Conservation (phyloP, 2,888 invertebrate genomes). For the Agrypnus murinus region DNA sequence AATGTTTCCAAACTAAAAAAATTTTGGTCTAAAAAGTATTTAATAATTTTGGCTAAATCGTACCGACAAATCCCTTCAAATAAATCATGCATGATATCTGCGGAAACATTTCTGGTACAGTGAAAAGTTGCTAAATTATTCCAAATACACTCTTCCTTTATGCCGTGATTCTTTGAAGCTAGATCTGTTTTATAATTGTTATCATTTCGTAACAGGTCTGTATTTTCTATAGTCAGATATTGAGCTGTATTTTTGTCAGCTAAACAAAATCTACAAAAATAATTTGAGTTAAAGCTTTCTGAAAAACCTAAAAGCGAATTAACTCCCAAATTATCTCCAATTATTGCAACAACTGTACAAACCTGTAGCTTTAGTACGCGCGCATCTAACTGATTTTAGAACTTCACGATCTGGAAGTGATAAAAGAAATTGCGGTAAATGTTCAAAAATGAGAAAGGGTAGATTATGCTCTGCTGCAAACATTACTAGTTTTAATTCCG, state of each 20-base stretch:
- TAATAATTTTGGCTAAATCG: too few relatives aligned
- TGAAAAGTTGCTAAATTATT: not conserved
- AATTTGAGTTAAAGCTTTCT: not conserved
- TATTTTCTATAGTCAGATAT: not conserved
- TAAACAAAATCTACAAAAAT: constrained; percentile 3
- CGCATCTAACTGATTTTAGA: too few relatives aligned
- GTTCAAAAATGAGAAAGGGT: too few relatives aligned
- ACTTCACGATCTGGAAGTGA: too few relatives aligned
- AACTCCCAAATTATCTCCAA: not conserved
- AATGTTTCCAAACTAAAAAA: too few relatives aligned
- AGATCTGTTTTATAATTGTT: constrained; percentile 4
- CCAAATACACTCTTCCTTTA: constrained; percentile 7
- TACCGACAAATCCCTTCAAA: too few relatives aligned
- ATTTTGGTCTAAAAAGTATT: too few relatives aligned
- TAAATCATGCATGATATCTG: not conserved
- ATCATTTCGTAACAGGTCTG: not conserved
- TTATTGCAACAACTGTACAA: not conserved
- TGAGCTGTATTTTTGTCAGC: not conserved
- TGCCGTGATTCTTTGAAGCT: not conserved
- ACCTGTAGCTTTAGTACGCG: too few relatives aligned
- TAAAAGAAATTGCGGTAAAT: too few relatives aligned
- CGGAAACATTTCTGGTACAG: not conserved
- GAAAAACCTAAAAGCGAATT: too few relatives aligned
- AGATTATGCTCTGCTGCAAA: too few relatives aligned
- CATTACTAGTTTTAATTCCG: too few relatives aligned